These are phyloP conservation scores for Notolepis coatsorum DNA, from an alignment of 2,797 vertebrate genomes.

Conservation along the genomic window DNA sequence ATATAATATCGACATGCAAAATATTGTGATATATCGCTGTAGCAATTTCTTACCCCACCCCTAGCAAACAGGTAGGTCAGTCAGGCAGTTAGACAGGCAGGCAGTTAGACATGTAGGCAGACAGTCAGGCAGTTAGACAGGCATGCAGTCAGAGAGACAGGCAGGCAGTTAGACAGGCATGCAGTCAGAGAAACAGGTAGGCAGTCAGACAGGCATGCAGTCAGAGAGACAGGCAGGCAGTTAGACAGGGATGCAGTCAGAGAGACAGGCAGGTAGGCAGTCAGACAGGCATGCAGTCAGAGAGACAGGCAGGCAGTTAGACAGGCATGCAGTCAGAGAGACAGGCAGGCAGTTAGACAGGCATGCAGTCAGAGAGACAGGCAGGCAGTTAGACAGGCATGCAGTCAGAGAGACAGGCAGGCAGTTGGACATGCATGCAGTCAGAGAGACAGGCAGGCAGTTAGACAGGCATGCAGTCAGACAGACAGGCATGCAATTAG, in stretches of 20 bases:
- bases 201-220: neutral
- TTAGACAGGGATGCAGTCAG: too few relatives aligned
- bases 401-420: slow-evolving; percentile 5
- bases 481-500: slow-evolving; percentile 7
- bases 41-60: too few relatives aligned
- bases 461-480: too few relatives aligned
- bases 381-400: neutral
- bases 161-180: slow-evolving; percentile 7
- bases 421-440: slow-evolving; percentile 2
- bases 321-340: slow-evolving; percentile 4
- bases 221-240: too few relatives aligned
- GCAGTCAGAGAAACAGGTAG: neutral
- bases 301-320: neutral
- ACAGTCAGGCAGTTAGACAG: neutral
- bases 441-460: neutral
- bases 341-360: slow-evolving; percentile 4
- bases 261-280: neutral
- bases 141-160: too few relatives aligned
- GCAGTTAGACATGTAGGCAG: slow-evolving; percentile 3
- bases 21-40: too few relatives aligned
- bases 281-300: neutral
- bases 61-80: neutral
- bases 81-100: neutral
- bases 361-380: neutral
- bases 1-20: too few relatives aligned